phyloP scores from a whole-genome alignment of 2,888 invertebrate species.

The Ornithoptera priamus region DNA sequence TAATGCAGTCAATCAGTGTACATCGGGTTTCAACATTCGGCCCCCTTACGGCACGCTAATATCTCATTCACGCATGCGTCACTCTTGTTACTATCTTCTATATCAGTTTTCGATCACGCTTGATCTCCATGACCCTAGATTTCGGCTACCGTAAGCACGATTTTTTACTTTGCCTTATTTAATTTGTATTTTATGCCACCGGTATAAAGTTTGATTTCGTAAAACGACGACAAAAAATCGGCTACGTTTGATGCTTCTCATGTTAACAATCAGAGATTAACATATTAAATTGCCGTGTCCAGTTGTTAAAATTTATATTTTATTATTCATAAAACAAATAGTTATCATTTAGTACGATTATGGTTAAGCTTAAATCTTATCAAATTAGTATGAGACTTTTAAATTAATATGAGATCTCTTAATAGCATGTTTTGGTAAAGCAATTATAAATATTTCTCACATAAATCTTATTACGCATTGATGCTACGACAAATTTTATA shows the following conservation, averaged over 20 bases:
- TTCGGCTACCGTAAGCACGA: conserved; percentile 77
- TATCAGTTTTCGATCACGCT: conserved; percentile 76
- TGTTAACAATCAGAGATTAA: conserved; percentile 73
- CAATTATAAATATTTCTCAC: conserved; percentile 22
- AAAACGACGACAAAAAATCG: conserved; percentile 27
- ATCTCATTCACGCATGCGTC: conserved; percentile 77
- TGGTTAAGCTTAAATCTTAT: conserved; percentile 33
- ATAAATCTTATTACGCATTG: conserved; percentile 17
- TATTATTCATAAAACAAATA: conserved; percentile 47
- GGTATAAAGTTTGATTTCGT: conserved; percentile 36
- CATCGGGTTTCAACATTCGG: conserved; percentile 47
- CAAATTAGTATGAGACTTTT: conserved; percentile 14
- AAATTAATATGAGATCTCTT: not conserved
- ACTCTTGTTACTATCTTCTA: conserved; percentile 67
- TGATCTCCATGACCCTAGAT: conserved; percentile 75
- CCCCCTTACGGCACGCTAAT: conserved; percentile 54
- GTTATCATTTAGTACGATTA: conserved; percentile 26
- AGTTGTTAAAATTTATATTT: conserved; percentile 49
- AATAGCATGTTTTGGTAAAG: conserved; percentile 1
- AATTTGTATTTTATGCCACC: conserved; percentile 41
- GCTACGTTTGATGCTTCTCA: conserved; percentile 57
- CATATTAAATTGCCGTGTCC: conserved; percentile 62
- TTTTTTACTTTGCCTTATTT: conserved; percentile 44
- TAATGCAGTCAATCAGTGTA: conserved; percentile 39
- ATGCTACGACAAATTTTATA: conserved; percentile 32